Evolutionary conservation across 2,797 vertebrate genomes (phyloP).

Genomic region (Salarias fasciatus): DNA sequence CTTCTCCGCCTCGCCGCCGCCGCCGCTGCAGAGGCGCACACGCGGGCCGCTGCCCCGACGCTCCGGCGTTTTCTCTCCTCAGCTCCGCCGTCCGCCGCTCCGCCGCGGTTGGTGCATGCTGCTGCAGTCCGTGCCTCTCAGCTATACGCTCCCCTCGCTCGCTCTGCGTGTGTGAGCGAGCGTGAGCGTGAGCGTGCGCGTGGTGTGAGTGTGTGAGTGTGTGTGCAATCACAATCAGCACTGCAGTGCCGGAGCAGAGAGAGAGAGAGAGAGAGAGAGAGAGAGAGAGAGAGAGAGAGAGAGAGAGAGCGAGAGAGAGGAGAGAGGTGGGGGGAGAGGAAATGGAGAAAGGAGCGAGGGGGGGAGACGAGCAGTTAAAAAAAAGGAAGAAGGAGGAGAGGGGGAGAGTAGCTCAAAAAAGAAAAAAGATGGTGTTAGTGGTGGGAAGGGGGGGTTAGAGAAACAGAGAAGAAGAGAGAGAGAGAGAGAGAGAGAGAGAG

Average conservation of each 20-base stretch:
- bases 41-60: conserved; percentile 54
- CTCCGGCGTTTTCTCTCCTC: conserved; percentile 64
- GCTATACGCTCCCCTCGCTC: conserved; percentile 53
- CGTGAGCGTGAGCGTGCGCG: conserved; percentile 37
- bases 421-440: conserved; percentile 60
- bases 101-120: conserved; percentile 75
- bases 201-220: conserved; percentile 44
- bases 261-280: conserved; percentile 43
- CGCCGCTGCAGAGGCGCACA: conserved; percentile 67
- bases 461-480: conserved; percentile 65
- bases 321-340: conserved; percentile 38
- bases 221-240: conserved; percentile 82
- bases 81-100: conserved; percentile 64
- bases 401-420: conserved; percentile 61
- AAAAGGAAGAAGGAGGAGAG: conserved; percentile 29
- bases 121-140: conserved; percentile 80
- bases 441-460: conserved; percentile 39
- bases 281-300: conserved; percentile 30
- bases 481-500: conserved; percentile 51
- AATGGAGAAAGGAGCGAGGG: conserved; percentile 60
- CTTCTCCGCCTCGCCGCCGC: conserved; percentile 55
- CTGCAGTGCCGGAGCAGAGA: conserved; percentile 82
- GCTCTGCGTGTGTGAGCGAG: conserved; percentile 26
- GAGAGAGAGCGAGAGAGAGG: conserved; percentile 4
- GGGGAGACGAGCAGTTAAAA: conserved; percentile 53